phyloP scores from a whole-genome alignment of 2,888 invertebrate species.

The Marronus borbonicus region DNA sequence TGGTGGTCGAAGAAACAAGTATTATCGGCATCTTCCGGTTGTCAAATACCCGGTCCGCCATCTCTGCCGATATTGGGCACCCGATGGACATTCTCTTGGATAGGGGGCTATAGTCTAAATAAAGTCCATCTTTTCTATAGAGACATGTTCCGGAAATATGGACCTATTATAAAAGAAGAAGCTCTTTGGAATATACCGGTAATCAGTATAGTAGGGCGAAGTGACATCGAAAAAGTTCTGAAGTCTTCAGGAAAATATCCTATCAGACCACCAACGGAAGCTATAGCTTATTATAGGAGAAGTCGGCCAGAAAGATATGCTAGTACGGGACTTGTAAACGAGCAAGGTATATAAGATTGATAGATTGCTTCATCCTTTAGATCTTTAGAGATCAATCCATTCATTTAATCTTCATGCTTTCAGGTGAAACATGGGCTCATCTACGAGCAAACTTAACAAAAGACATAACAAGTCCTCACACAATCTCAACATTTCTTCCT shows the following conservation, averaged over 20 bases:
- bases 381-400: neutral
- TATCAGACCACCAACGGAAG: conserved; percentile 87
- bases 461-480: conserved; percentile 83
- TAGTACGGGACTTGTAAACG: conserved; percentile 86
- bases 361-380: neutral
- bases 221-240: conserved; percentile 84
- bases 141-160: conserved; percentile 83
- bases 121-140: conserved; percentile 86
- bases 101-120: conserved; percentile 79
- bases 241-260: conserved; percentile 82
- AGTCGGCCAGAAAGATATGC: conserved; percentile 86
- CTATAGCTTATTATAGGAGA: conserved; percentile 82
- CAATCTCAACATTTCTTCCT: conserved; percentile 83
- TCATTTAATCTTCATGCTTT: conserved; percentile 59
- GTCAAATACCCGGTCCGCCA: conserved; percentile 82
- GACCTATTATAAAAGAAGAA: conserved; percentile 84
- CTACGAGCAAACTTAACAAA: conserved; percentile 82
- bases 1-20: conserved; percentile 60
- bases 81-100: conserved; percentile 82
- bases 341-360: conserved; percentile 74
- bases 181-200: conserved; percentile 82
- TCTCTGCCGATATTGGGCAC: conserved; percentile 84
- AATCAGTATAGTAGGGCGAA: conserved; percentile 80
- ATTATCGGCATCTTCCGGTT: conserved; percentile 43
- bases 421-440: conserved; percentile 85